A percentile compares a stretch with the other conserved stretches of the same genome.
Conservation (phyloP, 2,797 vertebrate genomes). For the Ateles fusciceps region DNA sequence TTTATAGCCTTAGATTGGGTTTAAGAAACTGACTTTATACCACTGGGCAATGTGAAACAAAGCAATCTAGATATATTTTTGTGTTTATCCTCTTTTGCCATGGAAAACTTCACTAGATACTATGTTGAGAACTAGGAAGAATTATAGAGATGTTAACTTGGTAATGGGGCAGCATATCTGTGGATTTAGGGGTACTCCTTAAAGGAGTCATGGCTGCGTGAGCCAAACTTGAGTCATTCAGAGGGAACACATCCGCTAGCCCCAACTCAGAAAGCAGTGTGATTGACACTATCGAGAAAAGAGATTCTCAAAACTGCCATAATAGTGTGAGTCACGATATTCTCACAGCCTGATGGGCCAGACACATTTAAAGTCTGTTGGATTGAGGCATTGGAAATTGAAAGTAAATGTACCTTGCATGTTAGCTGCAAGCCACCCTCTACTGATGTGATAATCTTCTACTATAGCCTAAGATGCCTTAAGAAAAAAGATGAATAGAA, state of each 20-base stretch:
- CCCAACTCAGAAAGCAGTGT: not conserved
- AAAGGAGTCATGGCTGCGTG: not conserved
- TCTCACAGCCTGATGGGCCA: no score
- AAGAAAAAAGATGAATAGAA: not conserved
- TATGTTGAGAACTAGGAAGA: not conserved
- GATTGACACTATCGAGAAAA: not conserved
- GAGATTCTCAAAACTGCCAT: not conserved
- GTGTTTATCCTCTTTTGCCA: not conserved
- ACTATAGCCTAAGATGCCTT: not conserved
- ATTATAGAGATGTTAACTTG: not conserved
- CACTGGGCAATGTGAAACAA: not conserved
- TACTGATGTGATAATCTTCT: not conserved
- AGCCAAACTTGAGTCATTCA: not conserved
- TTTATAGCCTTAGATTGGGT: not conserved
- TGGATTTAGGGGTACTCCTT: not conserved
- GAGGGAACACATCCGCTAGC: not conserved
- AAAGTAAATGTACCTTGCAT: not conserved
- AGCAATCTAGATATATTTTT: not conserved
- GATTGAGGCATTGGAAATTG: not conserved
- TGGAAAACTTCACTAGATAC: not conserved
- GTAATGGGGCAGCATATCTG: not conserved
- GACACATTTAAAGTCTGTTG: not conserved
- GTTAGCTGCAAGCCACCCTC: not conserved
- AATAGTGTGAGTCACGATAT: not conserved
- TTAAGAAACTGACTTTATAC: not conserved